Evolutionary conservation across 2,113 vertebrate species (phyloP).

Genomic region (Chloropsis hardwickii): DNA sequence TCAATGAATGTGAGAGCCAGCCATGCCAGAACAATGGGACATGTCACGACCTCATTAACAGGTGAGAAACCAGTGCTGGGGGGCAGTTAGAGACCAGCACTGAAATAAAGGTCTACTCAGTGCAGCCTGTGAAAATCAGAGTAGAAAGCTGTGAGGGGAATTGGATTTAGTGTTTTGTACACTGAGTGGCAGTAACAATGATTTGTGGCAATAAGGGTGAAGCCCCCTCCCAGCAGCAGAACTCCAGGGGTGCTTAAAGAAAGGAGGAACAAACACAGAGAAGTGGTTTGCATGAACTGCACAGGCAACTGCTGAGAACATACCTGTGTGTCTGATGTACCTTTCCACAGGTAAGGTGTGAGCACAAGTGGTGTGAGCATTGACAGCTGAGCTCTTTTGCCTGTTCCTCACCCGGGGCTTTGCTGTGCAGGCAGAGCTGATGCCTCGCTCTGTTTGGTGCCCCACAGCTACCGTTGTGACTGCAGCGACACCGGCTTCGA

Average conservation of each 20-base stretch:
- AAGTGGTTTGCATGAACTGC: not conserved
- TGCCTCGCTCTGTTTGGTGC: not conserved
- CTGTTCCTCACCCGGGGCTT: not conserved
- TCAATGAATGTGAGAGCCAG: slow-evolving; percentile 85
- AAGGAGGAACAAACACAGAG: not conserved
- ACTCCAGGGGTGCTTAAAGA: not conserved
- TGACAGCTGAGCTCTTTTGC: not conserved
- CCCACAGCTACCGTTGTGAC: slow-evolving; percentile 82
- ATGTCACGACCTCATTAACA: slow-evolving; percentile 82
- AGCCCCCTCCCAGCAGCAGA: not conserved
- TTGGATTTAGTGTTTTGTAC: not conserved
- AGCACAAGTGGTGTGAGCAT: not conserved
- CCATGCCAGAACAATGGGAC: slow-evolving; percentile 81
- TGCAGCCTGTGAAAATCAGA: not conserved
- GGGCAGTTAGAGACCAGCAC: not conserved
- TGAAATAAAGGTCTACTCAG: not conserved
- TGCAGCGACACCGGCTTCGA: slow-evolving; percentile 85
- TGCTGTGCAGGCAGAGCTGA: not conserved
- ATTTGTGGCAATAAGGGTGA: not conserved
- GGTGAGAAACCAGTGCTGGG: slow-evolving; percentile 67
- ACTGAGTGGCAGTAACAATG: not conserved
- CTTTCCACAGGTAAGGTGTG: not conserved
- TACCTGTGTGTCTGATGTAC: not conserved
- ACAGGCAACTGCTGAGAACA: not conserved
- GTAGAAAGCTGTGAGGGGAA: not conserved